These are phyloP conservation scores for Tichodroma muraria DNA, from an alignment of 2,113 vertebrate genomes.

Conservation along the genomic window DNA sequence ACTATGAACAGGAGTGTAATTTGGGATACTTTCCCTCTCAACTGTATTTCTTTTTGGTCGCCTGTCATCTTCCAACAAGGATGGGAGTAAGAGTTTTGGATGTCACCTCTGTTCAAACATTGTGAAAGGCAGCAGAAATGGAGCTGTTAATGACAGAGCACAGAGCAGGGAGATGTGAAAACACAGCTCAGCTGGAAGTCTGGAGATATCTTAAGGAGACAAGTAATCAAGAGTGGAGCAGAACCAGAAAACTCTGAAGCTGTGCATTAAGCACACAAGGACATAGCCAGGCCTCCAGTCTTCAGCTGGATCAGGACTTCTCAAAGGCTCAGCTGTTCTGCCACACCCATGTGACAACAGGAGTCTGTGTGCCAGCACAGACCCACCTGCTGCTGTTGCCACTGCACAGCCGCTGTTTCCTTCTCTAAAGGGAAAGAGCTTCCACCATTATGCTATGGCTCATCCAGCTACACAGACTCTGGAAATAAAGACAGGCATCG, in stretches of 20 bases:
- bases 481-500: background rate
- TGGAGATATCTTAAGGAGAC: background rate
- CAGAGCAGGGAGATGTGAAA: background rate
- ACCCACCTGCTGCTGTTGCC: background rate
- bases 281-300: background rate
- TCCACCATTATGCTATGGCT: background rate
- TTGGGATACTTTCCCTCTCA: background rate
- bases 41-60: background rate
- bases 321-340: background rate
- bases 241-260: background rate
- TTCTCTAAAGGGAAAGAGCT: background rate
- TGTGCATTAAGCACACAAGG: background rate
- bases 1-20: background rate
- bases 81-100: background rate
- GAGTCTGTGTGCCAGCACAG: rapidly evolving
- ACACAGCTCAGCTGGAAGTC: background rate
- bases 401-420: rapidly evolving
- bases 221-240: background rate
- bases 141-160: background rate
- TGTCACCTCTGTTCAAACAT: background rate
- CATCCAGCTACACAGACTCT: background rate
- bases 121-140: background rate
- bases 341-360: rapidly evolving
- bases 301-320: background rate
- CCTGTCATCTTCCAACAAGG: background rate